Percentiles rank a stretch among this genome's conserved stretches.
phyloP scores from a whole-genome alignment of 2,113 vertebrate species.

The Paraplagusia blochii region DNA sequence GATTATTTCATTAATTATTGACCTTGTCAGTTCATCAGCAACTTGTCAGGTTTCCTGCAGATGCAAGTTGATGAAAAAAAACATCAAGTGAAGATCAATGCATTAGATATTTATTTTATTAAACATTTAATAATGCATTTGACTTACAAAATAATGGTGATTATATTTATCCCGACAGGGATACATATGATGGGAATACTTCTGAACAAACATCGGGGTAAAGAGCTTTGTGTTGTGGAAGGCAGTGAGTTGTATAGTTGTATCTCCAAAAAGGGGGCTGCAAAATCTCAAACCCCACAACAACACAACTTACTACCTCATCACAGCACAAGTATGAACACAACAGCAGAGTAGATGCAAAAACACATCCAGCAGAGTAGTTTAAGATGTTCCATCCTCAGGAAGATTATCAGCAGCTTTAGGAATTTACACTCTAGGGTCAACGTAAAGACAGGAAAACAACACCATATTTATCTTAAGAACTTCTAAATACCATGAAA shows the following conservation, averaged over 20 bases:
- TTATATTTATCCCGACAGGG: too few species aligned
- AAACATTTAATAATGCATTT: too few species aligned
- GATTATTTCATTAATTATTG: too few species aligned
- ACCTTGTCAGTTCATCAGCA: too few species aligned
- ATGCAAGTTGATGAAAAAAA: too few species aligned
- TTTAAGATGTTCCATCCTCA: background rate
- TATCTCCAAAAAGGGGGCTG: constrained; percentile 78
- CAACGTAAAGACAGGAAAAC: background rate
- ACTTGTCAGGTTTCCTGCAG: too few species aligned
- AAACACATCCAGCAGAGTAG: background rate
- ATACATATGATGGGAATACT: too few species aligned
- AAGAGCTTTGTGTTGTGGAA: constrained; percentile 62
- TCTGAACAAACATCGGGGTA: background rate
- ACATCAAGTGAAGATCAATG: too few species aligned
- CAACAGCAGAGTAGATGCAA: background rate
- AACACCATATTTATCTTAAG: background rate
- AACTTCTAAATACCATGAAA: constrained; percentile 21
- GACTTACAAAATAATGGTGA: too few species aligned
- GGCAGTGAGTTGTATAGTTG: constrained; percentile 88
- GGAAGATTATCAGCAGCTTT: background rate
- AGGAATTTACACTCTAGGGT: background rate
- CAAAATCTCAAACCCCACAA: constrained; percentile 78
- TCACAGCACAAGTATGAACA: constrained; percentile 53
- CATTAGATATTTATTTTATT: too few species aligned
- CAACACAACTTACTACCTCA: constrained; percentile 90